phyloP scores from a whole-genome alignment of 2,113 vertebrate genomes.

The Benitochromis conjunctus region DNA sequence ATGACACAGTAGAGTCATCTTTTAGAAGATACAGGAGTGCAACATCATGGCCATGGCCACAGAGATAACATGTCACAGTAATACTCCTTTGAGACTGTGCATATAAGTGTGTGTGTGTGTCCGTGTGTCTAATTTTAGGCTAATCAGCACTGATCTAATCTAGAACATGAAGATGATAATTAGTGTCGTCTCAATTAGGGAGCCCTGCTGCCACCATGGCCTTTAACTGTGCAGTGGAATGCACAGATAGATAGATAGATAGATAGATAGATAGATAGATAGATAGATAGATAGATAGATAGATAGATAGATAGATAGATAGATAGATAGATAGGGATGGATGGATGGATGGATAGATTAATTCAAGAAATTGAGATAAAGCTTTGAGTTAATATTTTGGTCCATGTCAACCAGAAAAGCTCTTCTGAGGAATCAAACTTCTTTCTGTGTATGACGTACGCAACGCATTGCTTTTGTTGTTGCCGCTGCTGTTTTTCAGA shows the following conservation, averaged over 20 bases:
- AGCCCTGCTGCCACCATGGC: not conserved
- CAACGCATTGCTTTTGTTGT: too few species aligned
- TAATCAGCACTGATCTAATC: slow-evolving; percentile 57
- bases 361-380: too few species aligned
- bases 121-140: slow-evolving; percentile 26
- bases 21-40: not conserved
- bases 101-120: not conserved
- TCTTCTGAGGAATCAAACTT: not conserved
- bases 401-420: not conserved
- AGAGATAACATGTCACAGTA: not conserved
- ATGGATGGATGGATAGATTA: not conserved
- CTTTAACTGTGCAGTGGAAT: not conserved
- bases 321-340: not conserved
- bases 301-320: not conserved
- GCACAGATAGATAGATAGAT: not conserved
- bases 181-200: slow-evolving; percentile 37
- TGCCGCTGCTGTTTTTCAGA: too few species aligned
- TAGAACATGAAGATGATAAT: slow-evolving; percentile 51
- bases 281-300: too few species aligned
- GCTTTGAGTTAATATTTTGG: not conserved
- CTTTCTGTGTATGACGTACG: not conserved
- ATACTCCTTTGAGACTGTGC: not conserved
- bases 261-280: not conserved
- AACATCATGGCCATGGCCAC: not conserved
- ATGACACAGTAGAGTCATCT: not conserved